Conservation (phyloP, 2,113 vertebrate genomes). For the Eptesicus fuscus region DNA sequence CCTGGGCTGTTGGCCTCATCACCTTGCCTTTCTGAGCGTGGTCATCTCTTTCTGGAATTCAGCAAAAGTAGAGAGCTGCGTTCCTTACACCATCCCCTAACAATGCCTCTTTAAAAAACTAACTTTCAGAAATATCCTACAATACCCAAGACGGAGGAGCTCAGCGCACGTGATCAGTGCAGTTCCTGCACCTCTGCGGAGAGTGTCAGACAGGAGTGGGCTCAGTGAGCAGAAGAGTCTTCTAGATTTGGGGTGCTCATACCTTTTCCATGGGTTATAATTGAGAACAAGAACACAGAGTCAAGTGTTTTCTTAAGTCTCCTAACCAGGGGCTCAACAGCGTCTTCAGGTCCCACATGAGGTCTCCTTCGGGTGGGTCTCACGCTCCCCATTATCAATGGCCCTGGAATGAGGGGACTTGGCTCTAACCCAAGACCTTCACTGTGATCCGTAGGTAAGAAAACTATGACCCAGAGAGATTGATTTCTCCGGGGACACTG, state of each 20-base stretch:
- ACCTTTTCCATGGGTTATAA: not conserved
- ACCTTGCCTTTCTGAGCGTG: not conserved
- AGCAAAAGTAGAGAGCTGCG: not conserved
- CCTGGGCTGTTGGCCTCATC: not conserved
- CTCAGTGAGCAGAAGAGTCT: not conserved
- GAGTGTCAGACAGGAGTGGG: not conserved
- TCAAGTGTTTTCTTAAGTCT: not conserved
- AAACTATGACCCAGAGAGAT: not conserved
- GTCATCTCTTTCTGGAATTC: not conserved
- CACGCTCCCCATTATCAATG: not conserved
- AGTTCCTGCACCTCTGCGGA: not conserved
- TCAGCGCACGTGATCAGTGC: accelerated
- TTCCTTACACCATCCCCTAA: not conserved
- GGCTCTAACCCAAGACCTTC: not conserved
- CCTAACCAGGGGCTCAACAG: not conserved
- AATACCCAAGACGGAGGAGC: not conserved
- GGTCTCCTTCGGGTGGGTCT: not conserved
- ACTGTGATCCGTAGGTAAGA: not conserved
- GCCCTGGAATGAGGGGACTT: not conserved
- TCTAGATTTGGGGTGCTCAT: not conserved
- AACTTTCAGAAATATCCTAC: constrained; percentile 19
- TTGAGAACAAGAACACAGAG: not conserved
- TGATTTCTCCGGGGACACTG: not conserved
- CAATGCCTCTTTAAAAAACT: not conserved
- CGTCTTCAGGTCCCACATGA: not conserved